Percentiles rank a stretch among this genome's conserved stretches.
phyloP scores from a whole-genome alignment of 2,113 vertebrate species.

The Tragelaphus buxtoni region DNA sequence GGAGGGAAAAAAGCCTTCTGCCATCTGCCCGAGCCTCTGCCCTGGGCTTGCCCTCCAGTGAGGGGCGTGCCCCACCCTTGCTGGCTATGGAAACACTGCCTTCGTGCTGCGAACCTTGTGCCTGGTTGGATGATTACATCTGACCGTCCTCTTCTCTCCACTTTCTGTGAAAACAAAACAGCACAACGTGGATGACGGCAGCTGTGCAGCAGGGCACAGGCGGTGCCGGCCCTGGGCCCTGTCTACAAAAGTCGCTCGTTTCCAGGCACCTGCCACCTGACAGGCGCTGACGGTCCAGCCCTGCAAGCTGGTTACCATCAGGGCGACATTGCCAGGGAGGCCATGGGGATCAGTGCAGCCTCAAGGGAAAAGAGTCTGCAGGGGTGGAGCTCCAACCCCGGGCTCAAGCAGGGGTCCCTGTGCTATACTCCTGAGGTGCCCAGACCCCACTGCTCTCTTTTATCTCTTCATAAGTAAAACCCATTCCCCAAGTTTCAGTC shows the following conservation, averaged over 20 bases:
- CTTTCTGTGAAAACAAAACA: not conserved
- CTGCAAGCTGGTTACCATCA: not conserved
- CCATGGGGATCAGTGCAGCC: not conserved
- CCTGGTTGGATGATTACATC: not conserved
- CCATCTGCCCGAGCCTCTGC: rapidly evolving
- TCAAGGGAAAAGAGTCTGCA: not conserved
- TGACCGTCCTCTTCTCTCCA: not conserved
- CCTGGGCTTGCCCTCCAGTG: not conserved
- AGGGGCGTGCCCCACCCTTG: not conserved
- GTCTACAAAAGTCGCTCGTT: constrained; percentile 61
- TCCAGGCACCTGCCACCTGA: not conserved
- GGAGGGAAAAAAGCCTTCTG: not conserved
- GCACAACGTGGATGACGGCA: rapidly evolving
- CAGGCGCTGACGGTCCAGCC: not conserved
- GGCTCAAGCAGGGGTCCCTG: rapidly evolving
- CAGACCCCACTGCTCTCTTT: rapidly evolving
- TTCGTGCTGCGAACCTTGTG: not conserved
- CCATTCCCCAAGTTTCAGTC: not conserved
- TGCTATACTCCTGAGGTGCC: too few species aligned
- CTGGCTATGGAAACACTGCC: not conserved
- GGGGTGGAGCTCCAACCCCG: rapidly evolving
- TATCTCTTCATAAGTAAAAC: rapidly evolving
- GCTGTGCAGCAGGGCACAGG: not conserved
- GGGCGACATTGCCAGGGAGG: not conserved
- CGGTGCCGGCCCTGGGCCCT: not conserved